Percentiles rank a stretch among this genome's conserved stretches.
Conservation (phyloP, 2,888 invertebrate species). For the Epinotia demarniana region DNA sequence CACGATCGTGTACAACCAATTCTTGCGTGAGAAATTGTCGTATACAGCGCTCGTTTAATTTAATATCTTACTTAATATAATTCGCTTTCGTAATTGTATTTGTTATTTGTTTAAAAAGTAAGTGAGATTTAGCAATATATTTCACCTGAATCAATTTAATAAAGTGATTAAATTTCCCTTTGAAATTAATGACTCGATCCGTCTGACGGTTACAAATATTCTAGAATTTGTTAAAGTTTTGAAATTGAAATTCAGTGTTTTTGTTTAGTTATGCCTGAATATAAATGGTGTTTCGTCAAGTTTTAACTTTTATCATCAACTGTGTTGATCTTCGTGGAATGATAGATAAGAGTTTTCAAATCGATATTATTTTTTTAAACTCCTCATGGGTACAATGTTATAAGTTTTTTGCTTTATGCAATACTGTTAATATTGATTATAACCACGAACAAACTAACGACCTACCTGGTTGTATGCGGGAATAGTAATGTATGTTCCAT, state of each 20-base stretch:
- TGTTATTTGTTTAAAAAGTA: background rate
- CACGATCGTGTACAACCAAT: slow-evolving; percentile 19
- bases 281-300: background rate
- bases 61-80: slow-evolving; percentile 22
- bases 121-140: slow-evolving; percentile 11
- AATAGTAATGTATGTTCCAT: too few species aligned
- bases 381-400: too few species aligned
- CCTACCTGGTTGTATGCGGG: too few species aligned
- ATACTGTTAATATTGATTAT: too few species aligned
- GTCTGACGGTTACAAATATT: slow-evolving; percentile 27
- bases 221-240: background rate
- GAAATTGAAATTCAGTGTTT: slow-evolving; percentile 4
- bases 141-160: slow-evolving; percentile 6
- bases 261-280: background rate
- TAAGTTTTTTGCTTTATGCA: too few species aligned
- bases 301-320: background rate
- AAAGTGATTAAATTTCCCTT: slow-evolving; percentile 13
- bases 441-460: too few species aligned
- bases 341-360: background rate
- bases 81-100: slow-evolving; percentile 4
- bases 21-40: slow-evolving; percentile 34
- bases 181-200: slow-evolving; percentile 10
- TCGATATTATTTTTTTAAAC: background rate
- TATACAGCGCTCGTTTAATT: slow-evolving; percentile 20
- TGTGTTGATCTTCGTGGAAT: background rate